Conservation (phyloP, 2,797 vertebrate species). For the Mustela erminea region DNA sequence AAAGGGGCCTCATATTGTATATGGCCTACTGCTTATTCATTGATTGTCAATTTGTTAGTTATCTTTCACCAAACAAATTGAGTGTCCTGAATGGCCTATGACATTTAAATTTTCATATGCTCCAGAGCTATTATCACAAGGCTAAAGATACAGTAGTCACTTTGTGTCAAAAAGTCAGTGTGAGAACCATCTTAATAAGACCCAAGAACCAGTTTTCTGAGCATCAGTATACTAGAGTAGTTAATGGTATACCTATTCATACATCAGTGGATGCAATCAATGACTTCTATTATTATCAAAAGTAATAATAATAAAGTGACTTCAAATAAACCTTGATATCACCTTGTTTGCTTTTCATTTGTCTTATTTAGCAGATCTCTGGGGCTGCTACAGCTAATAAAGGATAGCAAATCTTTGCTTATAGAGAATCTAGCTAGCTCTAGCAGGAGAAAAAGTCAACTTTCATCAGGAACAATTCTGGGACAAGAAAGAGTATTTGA, state of each 20-base stretch:
- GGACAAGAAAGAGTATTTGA: conserved; percentile 15
- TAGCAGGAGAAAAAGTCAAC: conserved; percentile 6
- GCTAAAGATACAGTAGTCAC: neutral
- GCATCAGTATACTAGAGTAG: neutral
- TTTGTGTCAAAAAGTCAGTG: neutral
- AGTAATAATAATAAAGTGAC: neutral
- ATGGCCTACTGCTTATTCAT: neutral
- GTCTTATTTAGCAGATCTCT: conserved; percentile 34
- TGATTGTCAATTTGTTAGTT: neutral
- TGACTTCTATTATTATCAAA: neutral
- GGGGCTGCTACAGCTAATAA: neutral
- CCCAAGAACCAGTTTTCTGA: neutral
- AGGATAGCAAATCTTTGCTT: neutral
- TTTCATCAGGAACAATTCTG: neutral
- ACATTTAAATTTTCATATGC: neutral
- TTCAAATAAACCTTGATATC: conserved; percentile 29
- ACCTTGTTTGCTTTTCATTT: conserved; percentile 28
- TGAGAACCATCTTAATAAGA: neutral
- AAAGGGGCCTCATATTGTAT: neutral
- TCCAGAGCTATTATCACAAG: neutral
- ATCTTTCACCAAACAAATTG: neutral
- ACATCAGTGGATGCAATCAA: neutral
- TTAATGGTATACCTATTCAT: neutral
- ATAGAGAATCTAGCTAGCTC: neutral
- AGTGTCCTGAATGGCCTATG: neutral